These are phyloP conservation scores for Chloebia gouldiae DNA, from an alignment of 2,113 vertebrate genomes.

Conservation along the genomic window DNA sequence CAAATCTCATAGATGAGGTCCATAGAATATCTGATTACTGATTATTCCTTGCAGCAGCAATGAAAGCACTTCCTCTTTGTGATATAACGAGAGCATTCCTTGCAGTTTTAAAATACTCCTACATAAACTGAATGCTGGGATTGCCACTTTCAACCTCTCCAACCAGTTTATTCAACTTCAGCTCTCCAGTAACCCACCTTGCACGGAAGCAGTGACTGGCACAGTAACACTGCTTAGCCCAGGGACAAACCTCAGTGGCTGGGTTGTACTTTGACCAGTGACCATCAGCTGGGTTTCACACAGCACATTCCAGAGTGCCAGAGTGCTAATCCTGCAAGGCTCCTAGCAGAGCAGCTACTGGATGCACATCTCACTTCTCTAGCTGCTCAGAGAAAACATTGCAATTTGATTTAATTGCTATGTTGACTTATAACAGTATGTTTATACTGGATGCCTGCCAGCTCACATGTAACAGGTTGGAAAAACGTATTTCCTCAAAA, in stretches of 20 bases:
- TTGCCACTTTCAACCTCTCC: not conserved
- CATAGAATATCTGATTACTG: not conserved
- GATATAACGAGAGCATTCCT: not conserved
- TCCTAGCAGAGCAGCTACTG: constrained; percentile 10
- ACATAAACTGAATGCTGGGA: not conserved
- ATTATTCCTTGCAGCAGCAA: not conserved
- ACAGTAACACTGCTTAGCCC: not conserved
- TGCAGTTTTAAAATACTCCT: not conserved
- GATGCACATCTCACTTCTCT: constrained; percentile 12
- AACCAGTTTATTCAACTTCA: not conserved
- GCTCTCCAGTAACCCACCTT: not conserved
- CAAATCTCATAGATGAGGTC: not conserved
- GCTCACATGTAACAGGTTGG: constrained; percentile 48
- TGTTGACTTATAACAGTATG: constrained; percentile 58
- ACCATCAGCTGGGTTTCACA: not conserved
- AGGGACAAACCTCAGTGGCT: not conserved
- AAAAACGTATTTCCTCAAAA: constrained; percentile 33
- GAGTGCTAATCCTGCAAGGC: not conserved
- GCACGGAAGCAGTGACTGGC: not conserved
- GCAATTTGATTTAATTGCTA: constrained; percentile 66
- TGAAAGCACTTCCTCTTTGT: not conserved
- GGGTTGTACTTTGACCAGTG: not conserved
- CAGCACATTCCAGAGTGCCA: not conserved
- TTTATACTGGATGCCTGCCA: constrained; percentile 56
- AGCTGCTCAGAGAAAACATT: not conserved